Evolutionary conservation across 2,888 invertebrate species (phyloP).

Genomic region (Brachyopa scutellaris): DNA sequence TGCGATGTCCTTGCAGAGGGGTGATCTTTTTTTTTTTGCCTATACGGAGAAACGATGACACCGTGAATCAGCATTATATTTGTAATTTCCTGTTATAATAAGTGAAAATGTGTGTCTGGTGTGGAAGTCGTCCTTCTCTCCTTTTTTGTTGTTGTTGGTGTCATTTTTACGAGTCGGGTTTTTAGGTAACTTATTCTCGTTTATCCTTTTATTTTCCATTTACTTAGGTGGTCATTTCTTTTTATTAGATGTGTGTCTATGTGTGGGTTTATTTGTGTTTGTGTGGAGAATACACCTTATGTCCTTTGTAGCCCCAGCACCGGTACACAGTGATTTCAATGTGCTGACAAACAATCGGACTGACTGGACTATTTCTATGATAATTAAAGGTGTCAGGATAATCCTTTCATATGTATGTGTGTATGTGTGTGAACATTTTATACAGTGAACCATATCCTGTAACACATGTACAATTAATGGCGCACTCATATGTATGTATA

Average conservation of each 20-base stretch:
- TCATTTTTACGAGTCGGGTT: conserved; percentile 34
- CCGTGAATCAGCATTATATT: conserved; percentile 51
- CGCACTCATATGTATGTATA: conserved; percentile 1
- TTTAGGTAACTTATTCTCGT: conserved; percentile 42
- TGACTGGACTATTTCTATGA: conserved; percentile 29
- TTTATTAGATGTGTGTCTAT: too few relatives aligned
- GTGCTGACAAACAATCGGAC: conserved; percentile 41
- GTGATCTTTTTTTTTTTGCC: neutral
- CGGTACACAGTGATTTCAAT: neutral
- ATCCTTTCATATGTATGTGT: conserved; percentile 1
- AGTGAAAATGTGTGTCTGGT: conserved; percentile 7
- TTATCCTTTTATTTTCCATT: conserved; percentile 32
- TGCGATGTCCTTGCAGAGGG: neutral
- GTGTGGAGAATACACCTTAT: neutral
- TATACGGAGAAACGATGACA: conserved; percentile 1
- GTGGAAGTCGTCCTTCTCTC: neutral
- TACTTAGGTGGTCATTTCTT: conserved; percentile 34
- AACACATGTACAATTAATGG: conserved; percentile 23
- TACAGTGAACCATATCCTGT: conserved; percentile 8
- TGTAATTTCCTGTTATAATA: conserved; percentile 13
- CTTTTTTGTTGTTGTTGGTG: conserved; percentile 9
- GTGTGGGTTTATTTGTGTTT: too few relatives aligned
- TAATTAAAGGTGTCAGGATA: conserved; percentile 61
- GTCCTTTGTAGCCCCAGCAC: neutral
- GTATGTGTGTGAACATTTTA: neutral